A percentile compares a stretch with the other conserved stretches of the same genome.
Conservation (phyloP, 2,888 invertebrate genomes). For the Drosophila eohydei region DNA sequence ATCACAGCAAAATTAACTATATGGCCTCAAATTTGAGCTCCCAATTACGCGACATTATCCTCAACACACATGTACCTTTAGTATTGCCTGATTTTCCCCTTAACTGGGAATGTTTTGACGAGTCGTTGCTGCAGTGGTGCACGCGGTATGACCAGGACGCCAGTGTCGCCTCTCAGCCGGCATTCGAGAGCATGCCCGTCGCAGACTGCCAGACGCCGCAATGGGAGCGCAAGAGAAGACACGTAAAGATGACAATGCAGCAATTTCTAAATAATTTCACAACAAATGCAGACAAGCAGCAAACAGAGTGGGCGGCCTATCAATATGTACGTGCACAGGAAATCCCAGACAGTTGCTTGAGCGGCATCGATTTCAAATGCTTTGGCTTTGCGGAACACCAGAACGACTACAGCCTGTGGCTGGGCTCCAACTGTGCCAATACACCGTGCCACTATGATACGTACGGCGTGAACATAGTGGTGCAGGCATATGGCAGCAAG, state of each 20-base stretch:
- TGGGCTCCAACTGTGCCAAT: slow-evolving; percentile 94
- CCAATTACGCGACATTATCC: slow-evolving; percentile 76
- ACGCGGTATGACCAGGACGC: slow-evolving; percentile 56
- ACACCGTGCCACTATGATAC: slow-evolving; percentile 98
- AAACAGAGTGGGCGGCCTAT: slow-evolving; percentile 75
- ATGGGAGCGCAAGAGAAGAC: slow-evolving; percentile 91
- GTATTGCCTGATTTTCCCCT: slow-evolving; percentile 73
- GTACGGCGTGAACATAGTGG: slow-evolving; percentile 96
- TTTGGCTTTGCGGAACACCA: slow-evolving; percentile 90
- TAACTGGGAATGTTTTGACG: slow-evolving; percentile 81
- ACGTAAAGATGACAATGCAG: slow-evolving; percentile 87
- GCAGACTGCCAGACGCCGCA: slow-evolving; percentile 87
- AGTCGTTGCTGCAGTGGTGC: slow-evolving; percentile 79
- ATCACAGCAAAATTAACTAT: slow-evolving; percentile 13
- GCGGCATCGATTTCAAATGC: slow-evolving; percentile 87
- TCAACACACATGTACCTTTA: slow-evolving; percentile 82
- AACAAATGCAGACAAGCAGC: slow-evolving; percentile 24
- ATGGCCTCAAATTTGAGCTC: slow-evolving; percentile 21
- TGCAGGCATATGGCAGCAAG: slow-evolving; percentile 95
- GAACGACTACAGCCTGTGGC: slow-evolving; percentile 94
- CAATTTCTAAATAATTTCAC: slow-evolving; percentile 86
- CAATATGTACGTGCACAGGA: slow-evolving; percentile 78
- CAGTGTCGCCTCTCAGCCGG: slow-evolving; percentile 5
- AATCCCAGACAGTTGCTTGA: slow-evolving; percentile 78
- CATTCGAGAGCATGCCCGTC: slow-evolving; percentile 75